phyloP scores from a whole-genome alignment of 1,140 invertebrate genomes.

The Pseudomyrmex pallidus region DNA sequence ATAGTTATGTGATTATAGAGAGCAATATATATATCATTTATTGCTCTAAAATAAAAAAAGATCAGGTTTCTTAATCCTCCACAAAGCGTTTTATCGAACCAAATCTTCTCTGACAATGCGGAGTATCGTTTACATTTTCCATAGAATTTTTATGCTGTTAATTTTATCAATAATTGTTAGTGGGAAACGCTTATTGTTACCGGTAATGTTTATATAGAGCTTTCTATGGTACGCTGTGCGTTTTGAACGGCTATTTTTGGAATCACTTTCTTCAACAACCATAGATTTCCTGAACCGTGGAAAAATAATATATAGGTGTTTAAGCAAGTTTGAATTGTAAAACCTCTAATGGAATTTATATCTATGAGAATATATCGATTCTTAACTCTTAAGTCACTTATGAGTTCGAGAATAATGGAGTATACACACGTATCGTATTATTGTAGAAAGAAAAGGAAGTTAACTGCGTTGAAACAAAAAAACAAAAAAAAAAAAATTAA shows the following conservation, averaged over 20 bases:
- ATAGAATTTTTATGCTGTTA: constrained; percentile 67
- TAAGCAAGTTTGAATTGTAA: constrained; percentile 37
- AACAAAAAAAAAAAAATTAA: not conserved
- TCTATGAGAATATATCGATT: not conserved
- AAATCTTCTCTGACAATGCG: constrained; percentile 41
- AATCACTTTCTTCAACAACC: constrained; percentile 43
- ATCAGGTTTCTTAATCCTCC: constrained; percentile 31
- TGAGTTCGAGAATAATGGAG: constrained; percentile 14
- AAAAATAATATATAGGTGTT: constrained; percentile 1
- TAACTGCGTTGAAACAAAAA: constrained; percentile 10
- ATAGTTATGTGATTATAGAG: constrained; percentile 57
- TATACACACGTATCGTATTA: not conserved
- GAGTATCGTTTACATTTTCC: constrained; percentile 64
- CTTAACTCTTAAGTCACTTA: constrained; percentile 17
- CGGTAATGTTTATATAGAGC: constrained; percentile 56
- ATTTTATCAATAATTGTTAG: constrained; percentile 68
- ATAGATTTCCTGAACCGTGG: not conserved
- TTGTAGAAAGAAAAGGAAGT: not conserved
- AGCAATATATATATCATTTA: constrained; percentile 53
- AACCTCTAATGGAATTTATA: constrained; percentile 20
- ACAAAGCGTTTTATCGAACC: constrained; percentile 48
- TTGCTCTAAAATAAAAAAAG: constrained; percentile 11
- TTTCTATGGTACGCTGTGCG: constrained; percentile 37
- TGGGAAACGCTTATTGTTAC: constrained; percentile 67
- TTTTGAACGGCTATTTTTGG: constrained; percentile 54